Base-by-base conservation (phyloP, 2,797 vertebrate genomes). In the Chelmon rostratus region DNA sequence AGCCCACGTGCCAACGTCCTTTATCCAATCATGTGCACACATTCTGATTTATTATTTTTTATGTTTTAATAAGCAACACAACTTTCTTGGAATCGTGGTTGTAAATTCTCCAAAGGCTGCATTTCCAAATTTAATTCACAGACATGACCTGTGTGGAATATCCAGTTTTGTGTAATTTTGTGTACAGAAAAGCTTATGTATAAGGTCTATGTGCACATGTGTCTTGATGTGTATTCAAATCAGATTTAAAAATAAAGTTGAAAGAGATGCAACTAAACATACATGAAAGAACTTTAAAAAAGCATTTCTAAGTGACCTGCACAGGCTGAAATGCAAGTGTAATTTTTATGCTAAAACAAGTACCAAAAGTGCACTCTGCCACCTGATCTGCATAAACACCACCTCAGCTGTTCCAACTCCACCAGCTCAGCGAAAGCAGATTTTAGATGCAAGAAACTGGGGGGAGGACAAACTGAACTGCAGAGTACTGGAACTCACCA, bases 351-450 rank as follows among this genome's bases (percentile, higher is more conserved):
- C 56, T 75, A 40, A 40, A 49, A 53, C 13, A 61, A 61, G 56
- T 0, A 37, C 25, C 46, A 53, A 8, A 76, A 21, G 28, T 46
- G 28, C 54, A 25, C 56, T 19, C 23, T 50, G 33, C 42, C 33
- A 50, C 62, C 53, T 42, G 35, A 68, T 56, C 33, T 66, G 42
- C 62, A 74, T 47, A 59, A 50, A 68, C 44, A 76, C 64, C 62
- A 50, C 42, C 19, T 66, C 42, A 37, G 61, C 50, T 73, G 21
- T 35, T 46, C 38, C 59, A 62, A 31, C 49, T 21, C 49, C 35
- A 38, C 2, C 57, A 62, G 31, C 69, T 52, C 57, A 31, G 40
- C 28, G 4, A 46, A 47, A 58, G 40, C 44, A 56, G 6, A 65
- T 58, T 49, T 66, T 46, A 6, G 28, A 47, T 11, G 35, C 28